phyloP scores from a whole-genome alignment of 2,888 invertebrate species.

The Drosophila heteroneura region DNA sequence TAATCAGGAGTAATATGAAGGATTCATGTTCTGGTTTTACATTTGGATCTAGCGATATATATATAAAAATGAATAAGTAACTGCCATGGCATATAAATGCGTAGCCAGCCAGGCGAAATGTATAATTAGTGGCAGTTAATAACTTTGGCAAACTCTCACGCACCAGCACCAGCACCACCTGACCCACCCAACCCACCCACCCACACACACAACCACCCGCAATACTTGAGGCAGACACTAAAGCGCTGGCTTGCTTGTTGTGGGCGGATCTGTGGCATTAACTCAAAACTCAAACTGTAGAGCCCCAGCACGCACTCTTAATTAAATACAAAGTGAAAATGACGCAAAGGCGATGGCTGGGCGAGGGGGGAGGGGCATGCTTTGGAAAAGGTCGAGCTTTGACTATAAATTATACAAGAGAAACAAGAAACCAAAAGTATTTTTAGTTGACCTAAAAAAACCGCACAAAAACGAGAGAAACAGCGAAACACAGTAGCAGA shows the following conservation, averaged over 20 bases:
- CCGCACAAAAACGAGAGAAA: slow-evolving; percentile 10
- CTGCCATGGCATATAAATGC: slow-evolving; percentile 68
- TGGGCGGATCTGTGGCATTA: slow-evolving; percentile 38
- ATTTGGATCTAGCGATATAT: slow-evolving; percentile 31
- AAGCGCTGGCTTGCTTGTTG: slow-evolving; percentile 16
- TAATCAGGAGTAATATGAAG: slow-evolving; percentile 22
- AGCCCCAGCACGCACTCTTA: slow-evolving; percentile 58
- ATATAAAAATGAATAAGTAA: slow-evolving; percentile 46
- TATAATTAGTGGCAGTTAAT: slow-evolving; percentile 74
- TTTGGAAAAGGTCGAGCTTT: slow-evolving; percentile 29
- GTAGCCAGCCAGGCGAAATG: slow-evolving; percentile 64
- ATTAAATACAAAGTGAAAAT: slow-evolving; percentile 66
- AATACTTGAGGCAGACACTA: slow-evolving; percentile 10
- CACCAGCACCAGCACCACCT: slow-evolving; percentile 38
- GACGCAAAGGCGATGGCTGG: slow-evolving; percentile 20
- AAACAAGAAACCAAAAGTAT: slow-evolving; percentile 54
- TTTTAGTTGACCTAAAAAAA: slow-evolving; percentile 57
- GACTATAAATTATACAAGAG: slow-evolving; percentile 59
- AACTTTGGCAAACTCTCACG: slow-evolving; percentile 67
- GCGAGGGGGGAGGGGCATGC: neutral
- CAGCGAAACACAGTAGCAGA: slow-evolving; percentile 11
- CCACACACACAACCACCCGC: neutral
- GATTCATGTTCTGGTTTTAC: slow-evolving; percentile 36
- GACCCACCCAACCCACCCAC: neutral
- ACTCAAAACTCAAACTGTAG: slow-evolving; percentile 44